Evolutionary conservation across 2,797 vertebrate genomes (phyloP).

Genomic region (Fratercula arctica): DNA sequence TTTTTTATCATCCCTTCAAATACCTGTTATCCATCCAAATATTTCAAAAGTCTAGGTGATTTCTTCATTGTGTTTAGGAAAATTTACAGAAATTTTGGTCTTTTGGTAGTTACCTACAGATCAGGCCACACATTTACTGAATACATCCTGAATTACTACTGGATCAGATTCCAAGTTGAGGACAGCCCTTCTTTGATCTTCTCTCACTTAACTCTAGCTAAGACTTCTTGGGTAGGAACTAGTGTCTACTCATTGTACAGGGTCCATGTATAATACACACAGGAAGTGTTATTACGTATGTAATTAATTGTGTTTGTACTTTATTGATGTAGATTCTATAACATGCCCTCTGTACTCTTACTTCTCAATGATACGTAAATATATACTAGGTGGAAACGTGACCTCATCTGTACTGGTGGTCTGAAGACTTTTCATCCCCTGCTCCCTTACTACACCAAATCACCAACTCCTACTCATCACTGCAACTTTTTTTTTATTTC

Average conservation of each 20-base stretch:
- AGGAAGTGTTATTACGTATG: not conserved
- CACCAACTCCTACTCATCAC: not conserved
- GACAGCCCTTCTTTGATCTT: not conserved
- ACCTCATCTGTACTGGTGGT: not conserved
- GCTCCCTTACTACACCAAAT: not conserved
- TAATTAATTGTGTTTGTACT: not conserved
- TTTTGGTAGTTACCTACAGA: not conserved
- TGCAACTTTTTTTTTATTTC: not conserved
- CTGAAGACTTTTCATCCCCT: not conserved
- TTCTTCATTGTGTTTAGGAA: not conserved
- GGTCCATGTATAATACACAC: not conserved
- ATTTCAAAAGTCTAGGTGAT: not conserved
- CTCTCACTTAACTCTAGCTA: not conserved
- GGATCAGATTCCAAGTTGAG: not conserved
- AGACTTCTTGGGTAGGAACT: not conserved
- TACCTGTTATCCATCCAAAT: not conserved
- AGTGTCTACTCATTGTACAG: not conserved
- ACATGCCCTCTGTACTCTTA: not conserved
- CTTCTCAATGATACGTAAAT: not conserved
- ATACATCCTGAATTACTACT: not conserved
- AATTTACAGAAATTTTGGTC: not conserved
- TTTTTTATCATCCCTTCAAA: not conserved
- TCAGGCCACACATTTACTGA: not conserved
- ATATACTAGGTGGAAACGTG: fast-evolving
- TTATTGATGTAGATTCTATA: not conserved